Conservation (phyloP, 2,888 invertebrate genomes). For the Hofmannophila pseudospretella region DNA sequence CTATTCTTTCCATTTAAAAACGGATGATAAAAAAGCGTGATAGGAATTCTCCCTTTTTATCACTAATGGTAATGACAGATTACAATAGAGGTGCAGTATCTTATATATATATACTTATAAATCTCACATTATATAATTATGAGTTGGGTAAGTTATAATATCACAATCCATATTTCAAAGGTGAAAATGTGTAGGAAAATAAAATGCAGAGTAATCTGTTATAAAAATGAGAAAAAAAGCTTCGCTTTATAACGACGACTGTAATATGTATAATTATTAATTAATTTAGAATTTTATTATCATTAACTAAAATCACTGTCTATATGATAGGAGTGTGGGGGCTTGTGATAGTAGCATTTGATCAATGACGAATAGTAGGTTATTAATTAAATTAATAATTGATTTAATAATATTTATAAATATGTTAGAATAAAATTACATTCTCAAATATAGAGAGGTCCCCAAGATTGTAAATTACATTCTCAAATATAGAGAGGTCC, state of each 20-base stretch:
- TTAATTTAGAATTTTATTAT: too few relatives aligned
- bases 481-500: not conserved
- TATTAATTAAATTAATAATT: constrained; percentile 4
- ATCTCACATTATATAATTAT: too few relatives aligned
- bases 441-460: not conserved
- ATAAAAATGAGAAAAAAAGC: constrained; percentile 45
- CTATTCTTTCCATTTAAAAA: too few relatives aligned
- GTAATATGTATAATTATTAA: constrained; percentile 43
- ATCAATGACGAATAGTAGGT: constrained; percentile 22
- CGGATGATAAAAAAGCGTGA: too few relatives aligned
- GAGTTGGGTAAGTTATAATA: too few relatives aligned
- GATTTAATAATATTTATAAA: constrained; percentile 1
- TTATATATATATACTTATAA: too few relatives aligned
- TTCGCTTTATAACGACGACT: constrained; percentile 68
- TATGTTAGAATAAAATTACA: not conserved
- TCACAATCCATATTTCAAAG: not conserved
- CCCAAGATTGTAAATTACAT: not conserved
- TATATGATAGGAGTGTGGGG: constrained; percentile 67
- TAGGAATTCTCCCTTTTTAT: too few relatives aligned
- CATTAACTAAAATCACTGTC: constrained; percentile 47
- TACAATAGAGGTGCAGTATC: too few relatives aligned
- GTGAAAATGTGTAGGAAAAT: constrained; percentile 37
- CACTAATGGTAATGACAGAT: too few relatives aligned
- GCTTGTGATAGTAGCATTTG: constrained; percentile 65
- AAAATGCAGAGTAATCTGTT: constrained; percentile 45